phyloP scores from a whole-genome alignment of 2,888 invertebrate genomes.

The Nemapogon koenigi region DNA sequence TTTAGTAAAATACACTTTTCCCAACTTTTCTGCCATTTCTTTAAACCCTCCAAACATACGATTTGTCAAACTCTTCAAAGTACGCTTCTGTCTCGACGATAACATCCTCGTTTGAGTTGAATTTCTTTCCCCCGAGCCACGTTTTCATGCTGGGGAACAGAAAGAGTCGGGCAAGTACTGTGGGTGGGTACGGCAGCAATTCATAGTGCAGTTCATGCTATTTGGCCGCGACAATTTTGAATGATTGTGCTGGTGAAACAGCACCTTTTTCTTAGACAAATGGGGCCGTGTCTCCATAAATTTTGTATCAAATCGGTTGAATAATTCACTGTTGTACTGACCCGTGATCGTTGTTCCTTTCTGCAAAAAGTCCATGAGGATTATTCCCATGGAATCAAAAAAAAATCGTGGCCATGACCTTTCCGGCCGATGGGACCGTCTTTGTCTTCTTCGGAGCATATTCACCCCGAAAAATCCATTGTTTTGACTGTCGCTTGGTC shows the following conservation, averaged over 20 bases:
- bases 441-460: conserved; percentile 6
- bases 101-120: conserved; percentile 9
- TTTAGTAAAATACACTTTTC: conserved; percentile 4
- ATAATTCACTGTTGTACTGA: conserved; percentile 5
- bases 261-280: conserved; percentile 5
- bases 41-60: conserved; percentile 5
- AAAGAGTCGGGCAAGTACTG: not conserved
- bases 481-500: conserved; percentile 2
- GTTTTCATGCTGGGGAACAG: not conserved
- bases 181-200: conserved; percentile 4
- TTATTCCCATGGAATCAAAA: conserved; percentile 5
- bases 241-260: conserved; percentile 3
- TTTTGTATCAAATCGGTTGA: too few relatives aligned
- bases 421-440: conserved; percentile 3
- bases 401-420: conserved; percentile 1
- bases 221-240: conserved; percentile 4
- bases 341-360: conserved; percentile 9
- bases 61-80: conserved; percentile 8
- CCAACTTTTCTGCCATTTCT: conserved; percentile 3
- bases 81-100: conserved; percentile 9
- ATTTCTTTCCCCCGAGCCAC: conserved; percentile 7
- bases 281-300: conserved; percentile 7
- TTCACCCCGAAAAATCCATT: conserved; percentile 6
- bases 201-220: conserved; percentile 6
- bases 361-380: conserved; percentile 7